Evolutionary conservation across 1,140 invertebrate species (phyloP).

Genomic region (Panonychus citri): DNA sequence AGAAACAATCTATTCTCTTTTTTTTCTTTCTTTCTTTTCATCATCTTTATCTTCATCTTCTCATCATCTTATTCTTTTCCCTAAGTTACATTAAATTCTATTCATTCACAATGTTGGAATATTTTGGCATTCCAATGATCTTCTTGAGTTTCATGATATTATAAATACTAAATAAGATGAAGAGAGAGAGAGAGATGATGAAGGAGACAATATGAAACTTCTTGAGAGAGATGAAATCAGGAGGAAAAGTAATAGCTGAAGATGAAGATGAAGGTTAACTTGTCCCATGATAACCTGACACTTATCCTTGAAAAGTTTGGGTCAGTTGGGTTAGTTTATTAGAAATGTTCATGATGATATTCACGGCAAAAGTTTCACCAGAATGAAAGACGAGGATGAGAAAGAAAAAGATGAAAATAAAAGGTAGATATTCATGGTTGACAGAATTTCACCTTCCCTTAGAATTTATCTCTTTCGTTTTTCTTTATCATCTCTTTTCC

Average conservation of each 20-base stretch:
- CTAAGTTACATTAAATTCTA: not conserved
- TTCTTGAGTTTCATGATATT: no score
- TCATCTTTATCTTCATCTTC: not conserved
- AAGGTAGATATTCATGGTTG: not conserved
- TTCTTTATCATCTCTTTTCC: not conserved
- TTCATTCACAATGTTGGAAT: not conserved
- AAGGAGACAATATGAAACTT: no score
- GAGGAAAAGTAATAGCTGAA: no score
- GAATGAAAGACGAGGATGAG: not conserved
- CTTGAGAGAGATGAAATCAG: no score
- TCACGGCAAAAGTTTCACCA: not conserved
- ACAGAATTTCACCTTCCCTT: not conserved
- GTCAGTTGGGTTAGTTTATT: not conserved
- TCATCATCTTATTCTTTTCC: not conserved
- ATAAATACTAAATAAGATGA: not conserved
- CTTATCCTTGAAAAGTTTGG: not conserved
- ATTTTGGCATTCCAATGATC: no score
- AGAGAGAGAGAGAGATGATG: not conserved
- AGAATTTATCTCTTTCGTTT: not conserved
- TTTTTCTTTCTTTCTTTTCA: not conserved
- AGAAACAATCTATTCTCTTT: not conserved
- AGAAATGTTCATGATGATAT: not conserved
- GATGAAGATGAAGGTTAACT: no score
- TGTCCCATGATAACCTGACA: no score
- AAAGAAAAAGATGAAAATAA: not conserved